Percentiles rank a stretch among this genome's conserved stretches.
These are phyloP conservation scores for Heliconius erato DNA, from an alignment of 2,888 invertebrate species.

Conservation along the genomic window DNA sequence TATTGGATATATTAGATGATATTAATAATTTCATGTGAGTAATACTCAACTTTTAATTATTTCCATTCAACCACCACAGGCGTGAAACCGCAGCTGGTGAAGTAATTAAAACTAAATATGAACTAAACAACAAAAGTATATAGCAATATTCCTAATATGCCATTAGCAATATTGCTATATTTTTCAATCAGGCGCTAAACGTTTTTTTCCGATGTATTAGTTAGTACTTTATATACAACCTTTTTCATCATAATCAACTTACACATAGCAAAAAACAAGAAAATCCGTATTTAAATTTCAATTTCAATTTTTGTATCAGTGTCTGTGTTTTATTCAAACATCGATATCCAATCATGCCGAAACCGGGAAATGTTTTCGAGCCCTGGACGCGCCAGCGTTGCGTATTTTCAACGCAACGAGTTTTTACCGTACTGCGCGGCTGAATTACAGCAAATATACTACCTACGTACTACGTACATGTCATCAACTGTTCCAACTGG, in stretches of 20 bases:
- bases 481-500: constrained; percentile 45
- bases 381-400: constrained; percentile 35
- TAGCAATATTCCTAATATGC: not conserved
- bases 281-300: not conserved
- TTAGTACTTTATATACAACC: not conserved
- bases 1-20: too few species aligned
- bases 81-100: too few species aligned
- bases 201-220: not conserved
- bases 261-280: not conserved
- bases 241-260: not conserved
- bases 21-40: too few species aligned
- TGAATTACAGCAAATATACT: constrained; percentile 50
- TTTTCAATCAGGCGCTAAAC: not conserved
- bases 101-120: not conserved
- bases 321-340: constrained; percentile 31
- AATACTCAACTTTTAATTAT: too few species aligned
- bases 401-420: constrained; percentile 45
- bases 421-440: constrained; percentile 47
- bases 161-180: not conserved
- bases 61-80: too few species aligned
- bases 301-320: constrained; percentile 26
- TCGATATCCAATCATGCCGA: constrained; percentile 36
- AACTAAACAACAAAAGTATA: not conserved
- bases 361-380: constrained; percentile 31
- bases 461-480: constrained; percentile 43